Evolutionary conservation across 2,113 vertebrate genomes (phyloP).

Genomic region (Callorhinus ursinus): DNA sequence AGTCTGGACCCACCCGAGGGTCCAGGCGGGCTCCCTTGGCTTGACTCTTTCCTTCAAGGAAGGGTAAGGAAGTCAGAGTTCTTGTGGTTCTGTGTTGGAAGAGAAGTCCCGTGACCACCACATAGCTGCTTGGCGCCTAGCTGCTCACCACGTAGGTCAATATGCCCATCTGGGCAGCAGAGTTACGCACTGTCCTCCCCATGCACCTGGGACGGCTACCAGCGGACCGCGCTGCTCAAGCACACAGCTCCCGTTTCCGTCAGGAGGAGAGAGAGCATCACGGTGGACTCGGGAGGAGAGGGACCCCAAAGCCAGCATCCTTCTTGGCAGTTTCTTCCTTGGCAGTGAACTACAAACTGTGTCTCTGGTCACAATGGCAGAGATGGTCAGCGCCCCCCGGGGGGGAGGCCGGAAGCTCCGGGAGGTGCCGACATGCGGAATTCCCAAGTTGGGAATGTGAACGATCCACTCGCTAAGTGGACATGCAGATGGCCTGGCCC

Average conservation of each 20-base stretch:
- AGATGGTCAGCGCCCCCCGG: neutral
- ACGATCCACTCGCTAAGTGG: neutral
- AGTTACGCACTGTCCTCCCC: fast-evolving
- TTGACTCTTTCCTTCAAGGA: neutral
- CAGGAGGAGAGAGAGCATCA: neutral
- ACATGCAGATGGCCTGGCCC: fast-evolving
- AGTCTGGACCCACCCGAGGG: fast-evolving
- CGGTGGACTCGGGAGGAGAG: neutral
- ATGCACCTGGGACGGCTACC: neutral
- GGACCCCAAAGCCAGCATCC: neutral
- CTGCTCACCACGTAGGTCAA: fast-evolving
- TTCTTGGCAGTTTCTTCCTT: neutral
- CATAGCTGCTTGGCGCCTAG: no score
- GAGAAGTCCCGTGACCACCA: fast-evolving
- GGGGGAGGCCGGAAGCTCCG: neutral
- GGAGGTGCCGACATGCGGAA: neutral
- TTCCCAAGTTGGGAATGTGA: fast-evolving
- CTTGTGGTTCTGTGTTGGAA: neutral
- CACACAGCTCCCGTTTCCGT: neutral
- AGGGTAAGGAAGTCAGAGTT: fast-evolving
- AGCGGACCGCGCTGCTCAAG: fast-evolving
- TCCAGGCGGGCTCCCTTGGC: neutral
- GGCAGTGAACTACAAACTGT: neutral
- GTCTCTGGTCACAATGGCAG: neutral
- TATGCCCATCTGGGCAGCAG: neutral